Conservation (phyloP, 2,113 vertebrate species). For the Cichladusa arquata region DNA sequence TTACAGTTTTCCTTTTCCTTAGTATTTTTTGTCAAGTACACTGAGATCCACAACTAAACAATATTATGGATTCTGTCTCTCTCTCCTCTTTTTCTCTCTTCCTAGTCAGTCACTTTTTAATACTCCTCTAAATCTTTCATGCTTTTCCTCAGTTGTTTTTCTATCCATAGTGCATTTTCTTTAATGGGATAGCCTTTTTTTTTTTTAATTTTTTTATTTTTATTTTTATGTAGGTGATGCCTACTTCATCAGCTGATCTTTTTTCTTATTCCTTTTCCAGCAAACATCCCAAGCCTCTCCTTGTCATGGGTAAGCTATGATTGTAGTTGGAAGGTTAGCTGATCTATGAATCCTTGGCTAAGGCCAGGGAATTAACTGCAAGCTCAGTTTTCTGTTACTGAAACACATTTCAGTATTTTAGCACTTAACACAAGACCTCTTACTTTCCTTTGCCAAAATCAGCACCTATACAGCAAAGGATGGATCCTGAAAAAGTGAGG, state of each 20-base stretch:
- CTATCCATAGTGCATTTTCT: neutral
- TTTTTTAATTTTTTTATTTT: neutral
- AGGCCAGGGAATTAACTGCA: neutral
- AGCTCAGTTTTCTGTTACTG: neutral
- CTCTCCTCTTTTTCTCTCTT: neutral
- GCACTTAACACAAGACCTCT: neutral
- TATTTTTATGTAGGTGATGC: neutral
- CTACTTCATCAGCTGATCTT: neutral
- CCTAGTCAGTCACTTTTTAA: neutral
- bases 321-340: neutral
- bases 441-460: neutral
- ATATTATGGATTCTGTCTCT: neutral
- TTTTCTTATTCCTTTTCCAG: neutral
- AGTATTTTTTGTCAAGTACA: neutral
- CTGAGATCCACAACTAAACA: neutral
- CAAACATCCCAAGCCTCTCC: neutral
- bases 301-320: neutral
- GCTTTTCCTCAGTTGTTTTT: neutral
- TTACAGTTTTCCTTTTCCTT: neutral
- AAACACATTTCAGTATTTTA: neutral
- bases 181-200: neutral
- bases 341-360: neutral
- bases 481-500: neutral
- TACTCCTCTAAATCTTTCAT: neutral
- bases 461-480: neutral